Evolutionary conservation across 2,113 vertebrate genomes (phyloP), one percentile per base, ranked within the genome.

Genomic region (Falco punctatus): DNA sequence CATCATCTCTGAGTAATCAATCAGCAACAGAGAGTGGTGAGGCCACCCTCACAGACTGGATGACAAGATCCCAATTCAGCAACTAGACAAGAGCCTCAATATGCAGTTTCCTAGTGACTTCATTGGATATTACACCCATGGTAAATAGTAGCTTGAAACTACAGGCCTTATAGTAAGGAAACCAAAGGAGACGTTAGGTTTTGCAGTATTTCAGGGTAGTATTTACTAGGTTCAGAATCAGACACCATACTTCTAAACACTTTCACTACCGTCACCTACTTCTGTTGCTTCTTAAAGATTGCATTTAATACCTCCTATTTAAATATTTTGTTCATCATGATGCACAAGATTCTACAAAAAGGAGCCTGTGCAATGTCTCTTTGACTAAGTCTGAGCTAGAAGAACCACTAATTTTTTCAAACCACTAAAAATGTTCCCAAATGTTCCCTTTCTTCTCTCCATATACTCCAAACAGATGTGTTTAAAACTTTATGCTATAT

Each of bases 401-500:
- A 88, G 21, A 67, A 78, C 7, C 7, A 51, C 8, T 48, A 6
- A 13, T 73, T 92, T 94, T 49, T 57, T 79, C 66, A 85, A 82
- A 65, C 6, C 33, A 70, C 81, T 80, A 30, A 28, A 78, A 82
- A 65, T 54, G 18, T 59, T 96, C 51, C 32, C 62, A 52, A 70
- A 58, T 58, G 11, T 81, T 83, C 22, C 18, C 21, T 81, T 83
- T 71, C 40, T 72, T 65, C 66, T 73, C 23, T 51, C 15, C 33
- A 40, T 44, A 21, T 48, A 74, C 33, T 93, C 49, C 58, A 90
- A 95, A 90, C 67, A 81, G 64, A 88, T 88, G 38, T 94, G 71
- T 71, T 96, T 96, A 94, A 94, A 92, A 92, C 10, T 71, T 82
- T 23, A n/a, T 74, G 40, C 13, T 54, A 19, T 58, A 70, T 55